These are phyloP conservation scores for Nothura maculosa DNA, from an alignment of 2,797 vertebrate genomes.

Conservation along the genomic window DNA sequence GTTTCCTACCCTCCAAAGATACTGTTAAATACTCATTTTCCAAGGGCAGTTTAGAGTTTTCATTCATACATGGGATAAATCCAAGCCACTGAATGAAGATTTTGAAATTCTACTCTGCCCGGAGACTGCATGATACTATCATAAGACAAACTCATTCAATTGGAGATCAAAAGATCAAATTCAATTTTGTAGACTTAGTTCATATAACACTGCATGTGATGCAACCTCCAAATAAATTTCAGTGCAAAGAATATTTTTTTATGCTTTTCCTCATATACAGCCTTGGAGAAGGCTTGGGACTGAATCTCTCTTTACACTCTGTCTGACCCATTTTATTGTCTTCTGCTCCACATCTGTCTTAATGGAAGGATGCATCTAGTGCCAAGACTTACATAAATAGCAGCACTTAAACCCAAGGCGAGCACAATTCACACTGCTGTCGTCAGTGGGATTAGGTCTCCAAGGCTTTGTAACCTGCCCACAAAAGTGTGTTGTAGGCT, in stretches of 20 bases:
- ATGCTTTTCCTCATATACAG: not conserved
- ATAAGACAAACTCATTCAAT: constrained; percentile 12
- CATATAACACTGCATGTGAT: not conserved
- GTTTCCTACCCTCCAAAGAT: not conserved
- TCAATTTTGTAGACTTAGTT: not conserved
- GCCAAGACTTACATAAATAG: constrained; percentile 27
- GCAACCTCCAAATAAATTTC: not conserved
- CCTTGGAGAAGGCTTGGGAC: not conserved
- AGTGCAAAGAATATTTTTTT: not conserved
- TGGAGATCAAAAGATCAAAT: not conserved
- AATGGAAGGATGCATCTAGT: constrained; percentile 6
- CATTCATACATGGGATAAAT: not conserved
- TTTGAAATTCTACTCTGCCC: constrained; percentile 4
- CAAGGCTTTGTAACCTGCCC: not conserved
- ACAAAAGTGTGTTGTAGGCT: not conserved
- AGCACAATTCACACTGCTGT: not conserved
- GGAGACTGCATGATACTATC: not conserved
- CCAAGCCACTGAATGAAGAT: not conserved
- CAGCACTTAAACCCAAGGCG: constrained; percentile 40
- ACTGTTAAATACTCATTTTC: not conserved
- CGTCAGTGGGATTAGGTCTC: not conserved
- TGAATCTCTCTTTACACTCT: not conserved
- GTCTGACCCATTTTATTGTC: constrained; percentile 21
- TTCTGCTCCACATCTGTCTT: constrained; percentile 16
- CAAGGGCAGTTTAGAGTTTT: not conserved